Evolutionary conservation across 2,113 vertebrate species (phyloP), one percentile per base, ranked within the genome.

Genomic region (Otis tarda): DNA sequence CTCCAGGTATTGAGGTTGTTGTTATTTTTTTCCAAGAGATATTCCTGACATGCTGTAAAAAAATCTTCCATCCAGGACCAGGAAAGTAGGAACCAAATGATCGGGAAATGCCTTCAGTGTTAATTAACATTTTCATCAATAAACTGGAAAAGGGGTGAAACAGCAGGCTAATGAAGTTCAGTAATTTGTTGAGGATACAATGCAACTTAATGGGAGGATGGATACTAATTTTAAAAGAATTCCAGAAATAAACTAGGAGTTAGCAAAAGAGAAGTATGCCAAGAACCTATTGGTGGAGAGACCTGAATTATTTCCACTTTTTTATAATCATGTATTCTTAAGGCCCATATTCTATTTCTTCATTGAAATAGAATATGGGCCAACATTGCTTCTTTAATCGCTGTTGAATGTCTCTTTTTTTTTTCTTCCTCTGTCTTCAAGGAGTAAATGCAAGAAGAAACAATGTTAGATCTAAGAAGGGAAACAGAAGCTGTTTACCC

Each of bases 301-400:
- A 78, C 2, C 5, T 39, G 17, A 53, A 53, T 39, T 53, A 28
- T 25, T 3, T 0, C 2, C 14, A 3, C 4, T 7, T 50, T 53
- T 63, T 79, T 59, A 18, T 52, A n/a, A 52, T 23, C 10, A 27
- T n/a, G n/a, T n/a, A n/a, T n/a, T n/a, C n/a, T n/a, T n/a, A n/a
- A n/a, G n/a, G n/a, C n/a, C n/a, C n/a, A n/a, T n/a, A n/a, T n/a
- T n/a, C n/a, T n/a, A 47, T 16, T 9, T 86, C 37, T 60, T 64
- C 22, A 43, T 6, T 65, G 18, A 67, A 75, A 39, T 0, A 33
- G 4, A 14, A 4, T 6, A 30, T 16, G 12, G 31, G 4, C 25
- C 2, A 9, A 4, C 9, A 19, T 16, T 24, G 2, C 7, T 41
- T 18, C 52, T 81, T 94, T 27, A 8, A 43, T 39, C 39, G 8